These are phyloP conservation scores for Drosophila anomalata DNA, from an alignment of 2,888 invertebrate genomes.

Conservation along the genomic window DNA sequence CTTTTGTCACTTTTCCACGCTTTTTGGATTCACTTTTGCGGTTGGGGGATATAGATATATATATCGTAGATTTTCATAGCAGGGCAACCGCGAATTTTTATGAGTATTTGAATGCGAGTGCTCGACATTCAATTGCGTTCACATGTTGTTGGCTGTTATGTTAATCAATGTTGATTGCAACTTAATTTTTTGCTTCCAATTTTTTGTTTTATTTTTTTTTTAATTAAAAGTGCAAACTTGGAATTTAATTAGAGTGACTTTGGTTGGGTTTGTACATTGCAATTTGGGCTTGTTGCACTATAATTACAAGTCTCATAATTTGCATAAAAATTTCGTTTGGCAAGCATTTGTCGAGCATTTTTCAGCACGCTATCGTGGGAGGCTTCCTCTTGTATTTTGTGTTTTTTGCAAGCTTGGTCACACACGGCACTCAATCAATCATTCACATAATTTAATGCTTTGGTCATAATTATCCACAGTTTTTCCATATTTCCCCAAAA, in stretches of 20 bases:
- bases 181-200: constrained; percentile 39
- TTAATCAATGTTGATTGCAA: constrained; percentile 71
- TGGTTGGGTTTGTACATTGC: constrained; percentile 43
- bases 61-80: constrained; percentile 24
- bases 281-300: constrained; percentile 30
- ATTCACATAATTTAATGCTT: constrained; percentile 12
- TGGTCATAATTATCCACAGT: constrained; percentile 7
- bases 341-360: constrained; percentile 53
- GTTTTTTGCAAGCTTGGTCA: neutral
- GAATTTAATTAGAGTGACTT: constrained; percentile 56
- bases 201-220: constrained; percentile 35
- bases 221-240: constrained; percentile 70
- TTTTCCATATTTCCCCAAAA: constrained; percentile 10
- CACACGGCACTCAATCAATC: constrained; percentile 32
- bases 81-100: constrained; percentile 44
- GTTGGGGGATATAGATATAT: constrained; percentile 17
- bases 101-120: constrained; percentile 31
- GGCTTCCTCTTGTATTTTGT: constrained; percentile 8
- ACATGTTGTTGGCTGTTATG: constrained; percentile 63
- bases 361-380: constrained; percentile 8
- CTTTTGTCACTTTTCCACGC: constrained; percentile 72
- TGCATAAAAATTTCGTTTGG: constrained; percentile 60
- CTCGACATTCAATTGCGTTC: constrained; percentile 42
- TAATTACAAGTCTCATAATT: constrained; percentile 67
- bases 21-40: constrained; percentile 35